Base-by-base conservation (phyloP, 35 echinoderm and acorn worm species). In the Ophioderma brevispina region DNA sequence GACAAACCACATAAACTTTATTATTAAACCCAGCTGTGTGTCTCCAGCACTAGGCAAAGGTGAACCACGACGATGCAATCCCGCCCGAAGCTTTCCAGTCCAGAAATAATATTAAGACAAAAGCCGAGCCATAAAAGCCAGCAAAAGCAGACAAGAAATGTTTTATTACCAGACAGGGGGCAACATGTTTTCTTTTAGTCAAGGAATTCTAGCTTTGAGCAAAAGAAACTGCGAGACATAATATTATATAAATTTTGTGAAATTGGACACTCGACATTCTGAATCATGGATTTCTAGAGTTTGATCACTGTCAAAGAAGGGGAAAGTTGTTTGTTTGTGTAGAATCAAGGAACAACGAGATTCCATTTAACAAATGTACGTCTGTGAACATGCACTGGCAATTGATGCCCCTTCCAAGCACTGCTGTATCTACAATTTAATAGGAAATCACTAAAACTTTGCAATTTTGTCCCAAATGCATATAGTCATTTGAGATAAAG, bases 121-220 rank as follows among this genome's bases (percentile, higher is more conserved):
- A 70, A 25, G 6, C 2, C 10, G 59, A 6, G 5, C 15, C 2
- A 13, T 3, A 70, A 70, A 30, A 2, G 5, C 28, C 59, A 15
- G 15, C 28, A 70, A 25, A 70, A 25, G 23, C 59, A 70, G 59
- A 70, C 59, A 70, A 70, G 59, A 2, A 70, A 25, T 25, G 28
- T 70, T 70, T 70, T 70, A 70, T 70, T 70, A 70, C 17, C 28
- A 70, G 59, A 70, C 59, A 70, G 59, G 59, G 59, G 59, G 59
- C 28, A 70, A 70, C 59, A 70, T 70, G 59, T 70, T 70, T 70
- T 70, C 59, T 70, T 70, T 70, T 70, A 30, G 28, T 30, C 1
- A 3, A 13, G 28, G 6, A 70, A 70, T 70, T 18, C 28, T 70
- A 25, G 59, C 59, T 70, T 70, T 25, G 23, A 70, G 59, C 59